phyloP scores from a whole-genome alignment of 1,140 invertebrate genomes.

The Prorops nasuta region DNA sequence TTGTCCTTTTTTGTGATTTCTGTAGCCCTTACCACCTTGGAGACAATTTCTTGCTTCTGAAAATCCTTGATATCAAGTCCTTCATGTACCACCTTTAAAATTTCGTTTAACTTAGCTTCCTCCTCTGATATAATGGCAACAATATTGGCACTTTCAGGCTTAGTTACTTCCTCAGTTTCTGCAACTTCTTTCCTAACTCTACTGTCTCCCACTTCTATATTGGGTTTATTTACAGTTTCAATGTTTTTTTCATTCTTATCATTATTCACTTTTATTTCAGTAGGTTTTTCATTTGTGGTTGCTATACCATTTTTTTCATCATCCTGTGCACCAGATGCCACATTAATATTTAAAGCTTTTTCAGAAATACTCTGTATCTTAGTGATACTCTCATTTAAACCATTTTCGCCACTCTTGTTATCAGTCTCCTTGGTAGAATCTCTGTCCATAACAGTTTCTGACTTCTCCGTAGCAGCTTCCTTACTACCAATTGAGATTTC shows the following conservation, averaged over 20 bases:
- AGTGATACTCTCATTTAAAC: not conserved
- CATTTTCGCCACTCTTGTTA: too few species aligned
- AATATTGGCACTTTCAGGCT: too few species aligned
- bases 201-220: too few species aligned
- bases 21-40: not conserved
- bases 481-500: too few species aligned
- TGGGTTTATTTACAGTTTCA: not conserved
- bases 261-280: not conserved
- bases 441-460: too few species aligned
- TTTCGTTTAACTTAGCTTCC: conserved; percentile 12
- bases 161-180: not conserved
- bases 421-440: too few species aligned
- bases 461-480: too few species aligned
- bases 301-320: not conserved
- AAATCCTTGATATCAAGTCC: conserved; percentile 7
- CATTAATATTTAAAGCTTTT: too few species aligned
- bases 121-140: not conserved
- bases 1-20: not conserved
- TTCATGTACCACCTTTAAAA: conserved; percentile 20
- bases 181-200: too few species aligned
- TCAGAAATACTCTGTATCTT: not conserved
- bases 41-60: not conserved
- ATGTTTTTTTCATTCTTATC: not conserved
- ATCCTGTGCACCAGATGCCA: too few species aligned
- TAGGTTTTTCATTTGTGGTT: not conserved